Conservation (phyloP, 2,797 vertebrate genomes). For the Taenioides sp. region DNA sequence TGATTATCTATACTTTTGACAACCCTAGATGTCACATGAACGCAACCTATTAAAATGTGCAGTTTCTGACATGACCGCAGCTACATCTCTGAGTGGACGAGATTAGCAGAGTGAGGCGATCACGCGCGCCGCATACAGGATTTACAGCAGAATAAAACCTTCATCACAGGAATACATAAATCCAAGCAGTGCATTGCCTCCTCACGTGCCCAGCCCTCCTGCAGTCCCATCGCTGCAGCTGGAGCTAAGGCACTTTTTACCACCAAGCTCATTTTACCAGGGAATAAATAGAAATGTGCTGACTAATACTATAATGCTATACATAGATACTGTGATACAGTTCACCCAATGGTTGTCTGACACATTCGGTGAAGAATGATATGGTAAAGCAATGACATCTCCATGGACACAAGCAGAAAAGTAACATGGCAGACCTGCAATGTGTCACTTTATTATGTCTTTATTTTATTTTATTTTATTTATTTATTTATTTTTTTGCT, state of each 20-base stretch:
- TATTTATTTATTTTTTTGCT: too few relatives aligned
- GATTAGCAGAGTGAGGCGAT: constrained; percentile 47
- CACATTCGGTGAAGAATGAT: too few relatives aligned
- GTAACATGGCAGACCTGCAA: too few relatives aligned
- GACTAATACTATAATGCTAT: constrained; percentile 20
- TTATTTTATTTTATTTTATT: too few relatives aligned
- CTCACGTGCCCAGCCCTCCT: constrained; percentile 40
- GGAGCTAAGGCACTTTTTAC: constrained; percentile 18
- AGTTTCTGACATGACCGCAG: constrained; percentile 53
- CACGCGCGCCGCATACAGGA: constrained; percentile 40
- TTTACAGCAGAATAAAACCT: constrained; percentile 70
- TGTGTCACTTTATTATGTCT: too few relatives aligned
- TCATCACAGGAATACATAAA: constrained; percentile 65
- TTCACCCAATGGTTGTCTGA: background rate
- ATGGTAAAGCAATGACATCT: too few relatives aligned
- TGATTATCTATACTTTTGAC: too few relatives aligned
- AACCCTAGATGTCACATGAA: too few relatives aligned
- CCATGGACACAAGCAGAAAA: too few relatives aligned
- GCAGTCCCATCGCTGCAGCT: constrained; percentile 14
- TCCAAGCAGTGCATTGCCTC: constrained; percentile 33
- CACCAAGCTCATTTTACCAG: constrained; percentile 14
- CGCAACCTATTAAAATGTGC: constrained; percentile 42
- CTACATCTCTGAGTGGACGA: constrained; percentile 58
- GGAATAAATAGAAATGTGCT: constrained; percentile 35
- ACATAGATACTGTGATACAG: constrained; percentile 33